Conservation (phyloP, 2,113 vertebrate species). For the Ceyx melanurus region DNA sequence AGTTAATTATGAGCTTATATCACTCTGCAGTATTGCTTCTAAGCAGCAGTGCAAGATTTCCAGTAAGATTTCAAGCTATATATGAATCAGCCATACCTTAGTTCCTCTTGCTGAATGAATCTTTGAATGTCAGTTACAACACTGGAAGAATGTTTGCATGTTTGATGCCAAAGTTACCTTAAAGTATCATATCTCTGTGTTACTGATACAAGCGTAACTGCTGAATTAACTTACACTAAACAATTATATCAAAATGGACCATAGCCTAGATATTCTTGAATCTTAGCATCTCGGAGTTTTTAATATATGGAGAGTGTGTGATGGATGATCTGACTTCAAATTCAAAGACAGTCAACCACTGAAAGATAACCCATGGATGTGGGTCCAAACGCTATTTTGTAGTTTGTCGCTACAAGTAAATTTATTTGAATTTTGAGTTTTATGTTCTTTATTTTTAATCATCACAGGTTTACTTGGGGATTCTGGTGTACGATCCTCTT, state of each 20-base stretch:
- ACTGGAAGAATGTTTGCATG: not conserved
- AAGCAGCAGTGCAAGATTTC: not conserved
- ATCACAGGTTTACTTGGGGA: not conserved
- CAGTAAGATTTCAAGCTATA: not conserved
- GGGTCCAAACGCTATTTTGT: not conserved
- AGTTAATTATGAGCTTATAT: not conserved
- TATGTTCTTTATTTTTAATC: not conserved
- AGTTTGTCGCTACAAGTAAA: not conserved
- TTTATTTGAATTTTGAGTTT: not conserved
- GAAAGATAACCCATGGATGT: not conserved
- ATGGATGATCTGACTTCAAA: not conserved
- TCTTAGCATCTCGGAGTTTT: not conserved
- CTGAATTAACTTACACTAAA: not conserved
- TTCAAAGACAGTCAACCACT: not conserved
- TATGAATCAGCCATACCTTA: not conserved
- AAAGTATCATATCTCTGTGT: not conserved
- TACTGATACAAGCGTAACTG: not conserved
- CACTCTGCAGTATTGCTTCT: not conserved
- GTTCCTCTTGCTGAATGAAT: not conserved
- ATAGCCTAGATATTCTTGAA: not conserved
- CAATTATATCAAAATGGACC: not conserved
- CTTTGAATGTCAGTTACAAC: not conserved
- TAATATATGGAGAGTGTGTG: not conserved
- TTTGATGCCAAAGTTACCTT: not conserved
- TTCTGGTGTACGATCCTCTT: not conserved